Percentiles rank a stretch among this genome's conserved stretches.
phyloP scores from a whole-genome alignment of 2,888 invertebrate genomes.

The Mythimna loreyi region DNA sequence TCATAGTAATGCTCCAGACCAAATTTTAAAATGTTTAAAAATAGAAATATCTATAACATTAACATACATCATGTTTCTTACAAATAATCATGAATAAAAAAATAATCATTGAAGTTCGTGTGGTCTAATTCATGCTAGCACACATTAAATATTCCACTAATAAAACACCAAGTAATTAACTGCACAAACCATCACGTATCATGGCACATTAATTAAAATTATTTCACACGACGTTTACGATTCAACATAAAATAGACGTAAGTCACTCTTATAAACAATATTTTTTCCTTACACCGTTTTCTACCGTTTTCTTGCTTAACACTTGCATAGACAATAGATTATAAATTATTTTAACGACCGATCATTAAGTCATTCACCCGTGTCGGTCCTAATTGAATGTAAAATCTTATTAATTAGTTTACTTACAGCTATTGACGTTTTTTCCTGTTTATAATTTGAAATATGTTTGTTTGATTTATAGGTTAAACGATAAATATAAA shows the following conservation, averaged over 20 bases:
- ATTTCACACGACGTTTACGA: constrained; percentile 46
- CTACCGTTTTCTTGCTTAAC: constrained; percentile 43
- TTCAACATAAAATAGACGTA: constrained; percentile 34
- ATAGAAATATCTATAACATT: neutral
- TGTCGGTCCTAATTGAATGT: constrained; percentile 65
- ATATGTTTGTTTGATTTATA: constrained; percentile 47
- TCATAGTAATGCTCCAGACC: no score
- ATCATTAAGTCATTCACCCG: constrained; percentile 65
- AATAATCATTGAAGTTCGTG: neutral
- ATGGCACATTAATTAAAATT: constrained; percentile 38
- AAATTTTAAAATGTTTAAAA: neutral
- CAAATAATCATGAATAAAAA: neutral
- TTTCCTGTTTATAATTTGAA: constrained; percentile 43
- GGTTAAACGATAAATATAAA: constrained; percentile 28
- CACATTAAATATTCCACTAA: constrained; percentile 5
- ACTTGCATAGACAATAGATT: constrained; percentile 63
- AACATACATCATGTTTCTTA: neutral
- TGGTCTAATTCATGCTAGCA: constrained; percentile 8
- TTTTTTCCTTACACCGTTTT: constrained; percentile 36
- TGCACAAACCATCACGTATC: constrained; percentile 23
- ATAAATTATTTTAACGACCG: constrained; percentile 68
- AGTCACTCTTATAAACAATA: constrained; percentile 44
- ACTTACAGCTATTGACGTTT: constrained; percentile 53
- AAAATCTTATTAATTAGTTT: constrained; percentile 65
- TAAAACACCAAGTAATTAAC: constrained; percentile 19